Conservation (phyloP, 2,888 invertebrate genomes). For the Sarcophaga caerulescens region DNA sequence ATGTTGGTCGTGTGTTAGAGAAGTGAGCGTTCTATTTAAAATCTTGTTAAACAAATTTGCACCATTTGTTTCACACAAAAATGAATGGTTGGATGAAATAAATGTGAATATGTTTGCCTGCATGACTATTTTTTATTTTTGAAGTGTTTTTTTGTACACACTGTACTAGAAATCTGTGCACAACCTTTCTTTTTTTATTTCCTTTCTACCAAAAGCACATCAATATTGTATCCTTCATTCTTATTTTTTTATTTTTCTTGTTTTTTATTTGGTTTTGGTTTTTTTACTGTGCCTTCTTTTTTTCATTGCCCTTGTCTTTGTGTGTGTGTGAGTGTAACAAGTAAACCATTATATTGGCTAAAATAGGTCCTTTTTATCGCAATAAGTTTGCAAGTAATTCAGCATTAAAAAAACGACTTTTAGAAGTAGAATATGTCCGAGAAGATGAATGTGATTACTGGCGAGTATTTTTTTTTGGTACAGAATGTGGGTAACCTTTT, state of each 20-base stretch:
- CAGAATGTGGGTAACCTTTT: too few species aligned
- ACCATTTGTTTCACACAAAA: slow-evolving; percentile 18
- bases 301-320: too few species aligned
- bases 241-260: too few species aligned
- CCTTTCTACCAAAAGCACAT: slow-evolving; percentile 12
- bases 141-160: background rate
- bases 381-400: too few species aligned
- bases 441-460: too few species aligned
- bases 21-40: slow-evolving; percentile 33
- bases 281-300: too few species aligned
- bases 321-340: background rate
- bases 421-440: too few species aligned
- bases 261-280: too few species aligned
- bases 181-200: background rate
- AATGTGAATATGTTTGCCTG: background rate
- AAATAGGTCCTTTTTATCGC: background rate
- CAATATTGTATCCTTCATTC: slow-evolving; percentile 56
- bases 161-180: background rate
- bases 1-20: background rate
- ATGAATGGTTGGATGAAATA: background rate
- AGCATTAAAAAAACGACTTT: too few species aligned
- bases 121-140: background rate
- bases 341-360: slow-evolving; percentile 32
- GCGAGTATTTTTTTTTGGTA: too few species aligned
- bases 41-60: slow-evolving; percentile 54